Evolutionary conservation across 2,797 vertebrate genomes (phyloP).

Genomic region (Lithobates pipiens): DNA sequence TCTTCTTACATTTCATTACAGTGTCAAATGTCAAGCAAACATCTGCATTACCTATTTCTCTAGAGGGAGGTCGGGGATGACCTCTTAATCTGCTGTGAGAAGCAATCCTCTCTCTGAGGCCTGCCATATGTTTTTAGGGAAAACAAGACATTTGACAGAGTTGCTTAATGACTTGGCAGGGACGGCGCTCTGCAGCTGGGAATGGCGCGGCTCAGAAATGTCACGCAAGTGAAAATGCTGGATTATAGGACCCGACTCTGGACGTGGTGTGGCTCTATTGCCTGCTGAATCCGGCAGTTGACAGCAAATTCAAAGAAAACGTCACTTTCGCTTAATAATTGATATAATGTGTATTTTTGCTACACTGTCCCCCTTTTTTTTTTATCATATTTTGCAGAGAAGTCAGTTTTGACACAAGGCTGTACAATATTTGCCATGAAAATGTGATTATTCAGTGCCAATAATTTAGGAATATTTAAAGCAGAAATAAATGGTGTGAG

Average conservation of each 20-base stretch:
- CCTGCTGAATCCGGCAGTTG: neutral
- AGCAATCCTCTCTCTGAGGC: constrained; percentile 6
- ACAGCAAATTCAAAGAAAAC: no score
- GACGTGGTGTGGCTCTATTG: neutral
- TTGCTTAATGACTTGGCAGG: constrained; percentile 29
- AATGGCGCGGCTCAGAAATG: neutral
- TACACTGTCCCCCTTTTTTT: no score
- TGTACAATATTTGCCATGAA: no score
- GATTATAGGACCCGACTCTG: neutral
- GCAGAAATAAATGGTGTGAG: no score
- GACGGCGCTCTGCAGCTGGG: neutral
- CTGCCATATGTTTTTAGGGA: constrained; percentile 33
- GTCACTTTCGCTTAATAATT: no score
- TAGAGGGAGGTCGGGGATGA: constrained; percentile 2
- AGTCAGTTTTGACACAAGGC: no score
- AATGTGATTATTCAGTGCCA: no score
- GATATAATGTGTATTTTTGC: no score
- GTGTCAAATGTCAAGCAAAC: constrained; percentile 47
- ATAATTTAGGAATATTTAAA: no score
- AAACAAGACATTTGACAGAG: constrained; percentile 35
- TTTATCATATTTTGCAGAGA: no score
- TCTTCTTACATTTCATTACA: constrained; percentile 34
- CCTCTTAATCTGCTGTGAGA: constrained; percentile 11
- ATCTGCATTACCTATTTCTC: constrained; percentile 46
- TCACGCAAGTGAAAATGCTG: no score